phyloP scores from a whole-genome alignment of 2,797 vertebrate genomes.

The Caiman crocodilus region DNA sequence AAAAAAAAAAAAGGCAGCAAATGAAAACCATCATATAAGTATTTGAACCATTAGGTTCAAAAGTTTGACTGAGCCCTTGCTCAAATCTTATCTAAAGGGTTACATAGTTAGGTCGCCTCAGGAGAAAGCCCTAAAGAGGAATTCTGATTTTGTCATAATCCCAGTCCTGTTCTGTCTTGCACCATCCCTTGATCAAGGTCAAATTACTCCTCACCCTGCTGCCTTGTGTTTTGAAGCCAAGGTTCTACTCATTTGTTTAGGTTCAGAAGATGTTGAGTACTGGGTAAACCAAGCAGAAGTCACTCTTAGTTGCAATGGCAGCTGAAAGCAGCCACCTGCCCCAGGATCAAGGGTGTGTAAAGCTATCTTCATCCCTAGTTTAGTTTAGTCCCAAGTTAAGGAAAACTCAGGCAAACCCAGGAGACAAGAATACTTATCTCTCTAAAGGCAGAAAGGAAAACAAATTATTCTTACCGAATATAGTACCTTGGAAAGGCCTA shows the following conservation, averaged over 20 bases:
- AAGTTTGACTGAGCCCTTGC: background rate
- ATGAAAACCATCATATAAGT: background rate
- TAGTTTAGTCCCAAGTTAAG: background rate
- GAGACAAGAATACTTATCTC: background rate
- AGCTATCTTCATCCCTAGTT: background rate
- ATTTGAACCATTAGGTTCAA: background rate
- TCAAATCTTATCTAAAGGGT: background rate
- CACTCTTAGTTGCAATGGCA: background rate
- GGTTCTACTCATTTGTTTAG: background rate
- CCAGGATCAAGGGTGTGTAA: background rate
- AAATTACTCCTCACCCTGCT: background rate
- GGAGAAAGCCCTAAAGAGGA: background rate
- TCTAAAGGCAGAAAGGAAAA: background rate
- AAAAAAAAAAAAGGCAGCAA: conserved; percentile 20
- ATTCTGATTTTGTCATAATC: background rate
- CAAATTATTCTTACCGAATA: background rate
- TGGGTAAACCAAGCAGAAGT: background rate
- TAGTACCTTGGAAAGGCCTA: background rate
- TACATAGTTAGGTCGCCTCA: background rate
- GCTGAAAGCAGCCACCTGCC: background rate
- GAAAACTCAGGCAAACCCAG: background rate
- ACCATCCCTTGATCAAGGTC: background rate
- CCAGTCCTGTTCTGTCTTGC: background rate
- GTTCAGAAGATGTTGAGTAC: background rate
- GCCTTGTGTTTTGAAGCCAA: background rate